phyloP scores from a whole-genome alignment of 2,113 vertebrate species.

The Octodon degus region DNA sequence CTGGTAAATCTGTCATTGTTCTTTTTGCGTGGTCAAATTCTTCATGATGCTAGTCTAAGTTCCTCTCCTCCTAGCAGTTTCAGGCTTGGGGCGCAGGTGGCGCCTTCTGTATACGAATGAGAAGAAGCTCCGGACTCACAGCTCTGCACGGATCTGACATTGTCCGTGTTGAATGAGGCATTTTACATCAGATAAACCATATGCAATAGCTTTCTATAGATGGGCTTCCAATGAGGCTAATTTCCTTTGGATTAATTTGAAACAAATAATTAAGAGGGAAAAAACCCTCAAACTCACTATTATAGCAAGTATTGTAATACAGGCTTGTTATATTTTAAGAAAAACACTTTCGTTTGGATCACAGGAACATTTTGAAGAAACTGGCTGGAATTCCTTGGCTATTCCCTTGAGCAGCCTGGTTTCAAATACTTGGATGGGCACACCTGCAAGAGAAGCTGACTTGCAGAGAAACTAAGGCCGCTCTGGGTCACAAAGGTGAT shows the following conservation, averaged over 20 bases:
- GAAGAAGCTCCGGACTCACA: not conserved
- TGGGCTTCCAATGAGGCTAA: not conserved
- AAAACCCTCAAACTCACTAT: not conserved
- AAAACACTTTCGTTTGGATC: not conserved
- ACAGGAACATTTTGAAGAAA: not conserved
- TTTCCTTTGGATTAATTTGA: conserved; percentile 19
- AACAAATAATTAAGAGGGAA: not conserved
- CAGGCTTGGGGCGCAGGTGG: no score
- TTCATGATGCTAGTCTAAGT: not conserved
- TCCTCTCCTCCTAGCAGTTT: not conserved
- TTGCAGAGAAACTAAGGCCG: not conserved
- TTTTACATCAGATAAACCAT: conserved; percentile 14
- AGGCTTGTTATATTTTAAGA: not conserved
- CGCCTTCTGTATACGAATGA: not conserved
- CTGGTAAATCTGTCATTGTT: not conserved
- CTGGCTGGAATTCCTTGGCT: not conserved
- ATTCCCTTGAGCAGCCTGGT: not conserved
- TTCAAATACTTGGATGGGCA: not conserved
- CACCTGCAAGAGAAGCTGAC: not conserved
- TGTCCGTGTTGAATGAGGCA: not conserved
- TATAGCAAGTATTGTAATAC: not conserved
- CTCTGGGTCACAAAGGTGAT: not conserved
- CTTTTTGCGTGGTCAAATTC: not conserved
- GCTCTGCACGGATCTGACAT: not conserved
- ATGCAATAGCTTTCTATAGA: not conserved